Conservation (phyloP, 2,797 vertebrate species). For the Sebastes minor region DNA sequence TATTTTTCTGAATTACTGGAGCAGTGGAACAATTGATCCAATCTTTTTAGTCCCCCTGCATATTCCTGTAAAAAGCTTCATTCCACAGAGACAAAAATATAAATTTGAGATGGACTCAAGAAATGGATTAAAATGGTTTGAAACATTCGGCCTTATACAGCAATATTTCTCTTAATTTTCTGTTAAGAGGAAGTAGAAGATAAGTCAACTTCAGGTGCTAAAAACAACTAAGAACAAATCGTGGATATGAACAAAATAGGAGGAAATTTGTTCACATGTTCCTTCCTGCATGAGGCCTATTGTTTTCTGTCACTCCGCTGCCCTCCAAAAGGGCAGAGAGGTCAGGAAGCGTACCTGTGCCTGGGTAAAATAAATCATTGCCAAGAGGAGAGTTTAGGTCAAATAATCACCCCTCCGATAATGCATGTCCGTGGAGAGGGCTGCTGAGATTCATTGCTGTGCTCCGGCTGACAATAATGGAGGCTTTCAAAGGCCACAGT, state of each 20-base stretch:
- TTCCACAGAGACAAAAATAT: slow-evolving; percentile 41
- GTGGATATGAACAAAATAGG: too few relatives aligned
- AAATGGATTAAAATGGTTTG: slow-evolving; percentile 11
- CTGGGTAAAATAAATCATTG: slow-evolving; percentile 73
- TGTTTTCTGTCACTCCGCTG: slow-evolving; percentile 37
- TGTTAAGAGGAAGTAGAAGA: too few relatives aligned
- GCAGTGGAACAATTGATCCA: slow-evolving; percentile 64
- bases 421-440: slow-evolving; percentile 68
- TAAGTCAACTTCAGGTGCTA: too few relatives aligned
- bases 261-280: too few relatives aligned
- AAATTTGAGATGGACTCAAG: slow-evolving; percentile 36
- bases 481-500: slow-evolving; percentile 79
- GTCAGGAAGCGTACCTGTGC: slow-evolving; percentile 59
- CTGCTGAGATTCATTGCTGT: slow-evolving; percentile 73
- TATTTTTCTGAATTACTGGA: slow-evolving; percentile 69
- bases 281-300: neutral
- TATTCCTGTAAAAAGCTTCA: slow-evolving; percentile 55
- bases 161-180: too few relatives aligned
- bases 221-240: too few relatives aligned
- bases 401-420: slow-evolving; percentile 80
- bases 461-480: slow-evolving; percentile 77
- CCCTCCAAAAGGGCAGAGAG: slow-evolving; percentile 38
- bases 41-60: slow-evolving; percentile 60
- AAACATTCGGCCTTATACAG: too few relatives aligned
- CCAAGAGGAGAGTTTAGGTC: slow-evolving; percentile 73